phyloP scores from a whole-genome alignment of 2,797 vertebrate species.

The Crocodylus rhombifer region DNA sequence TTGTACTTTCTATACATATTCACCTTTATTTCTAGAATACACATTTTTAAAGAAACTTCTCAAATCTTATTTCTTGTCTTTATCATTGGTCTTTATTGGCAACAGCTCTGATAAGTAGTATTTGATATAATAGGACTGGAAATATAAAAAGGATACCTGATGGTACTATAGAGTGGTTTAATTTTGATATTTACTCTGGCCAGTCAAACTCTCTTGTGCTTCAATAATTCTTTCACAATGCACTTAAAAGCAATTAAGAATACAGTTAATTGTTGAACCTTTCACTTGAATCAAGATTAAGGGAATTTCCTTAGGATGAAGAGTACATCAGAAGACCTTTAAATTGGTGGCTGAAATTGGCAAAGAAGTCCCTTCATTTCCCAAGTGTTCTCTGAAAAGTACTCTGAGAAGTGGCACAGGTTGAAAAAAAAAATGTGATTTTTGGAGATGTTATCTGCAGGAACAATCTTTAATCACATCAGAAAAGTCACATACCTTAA shows the following conservation, averaged over 20 bases:
- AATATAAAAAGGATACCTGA: background rate
- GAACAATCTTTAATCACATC: slow-evolving; percentile 5
- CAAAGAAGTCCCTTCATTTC: background rate
- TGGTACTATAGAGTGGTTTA: background rate
- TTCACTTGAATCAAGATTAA: background rate
- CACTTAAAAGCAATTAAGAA: background rate
- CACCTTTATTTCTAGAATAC: background rate
- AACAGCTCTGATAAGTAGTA: background rate
- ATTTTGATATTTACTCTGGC: background rate
- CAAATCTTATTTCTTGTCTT: background rate
- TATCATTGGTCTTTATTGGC: background rate
- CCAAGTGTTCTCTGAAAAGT: background rate
- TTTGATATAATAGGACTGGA: background rate
- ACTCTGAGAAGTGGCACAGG: background rate
- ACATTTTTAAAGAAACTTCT: background rate
- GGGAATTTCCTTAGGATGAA: background rate
- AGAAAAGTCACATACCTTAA: background rate
- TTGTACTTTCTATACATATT: background rate
- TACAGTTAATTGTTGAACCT: background rate
- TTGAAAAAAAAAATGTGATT: background rate
- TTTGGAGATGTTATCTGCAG: background rate
- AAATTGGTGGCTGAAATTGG: background rate
- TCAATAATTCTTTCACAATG: background rate
- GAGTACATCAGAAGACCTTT: background rate
- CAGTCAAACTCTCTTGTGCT: background rate